phyloP scores from a whole-genome alignment of 2,888 invertebrate species.

The Orthosia incerta region DNA sequence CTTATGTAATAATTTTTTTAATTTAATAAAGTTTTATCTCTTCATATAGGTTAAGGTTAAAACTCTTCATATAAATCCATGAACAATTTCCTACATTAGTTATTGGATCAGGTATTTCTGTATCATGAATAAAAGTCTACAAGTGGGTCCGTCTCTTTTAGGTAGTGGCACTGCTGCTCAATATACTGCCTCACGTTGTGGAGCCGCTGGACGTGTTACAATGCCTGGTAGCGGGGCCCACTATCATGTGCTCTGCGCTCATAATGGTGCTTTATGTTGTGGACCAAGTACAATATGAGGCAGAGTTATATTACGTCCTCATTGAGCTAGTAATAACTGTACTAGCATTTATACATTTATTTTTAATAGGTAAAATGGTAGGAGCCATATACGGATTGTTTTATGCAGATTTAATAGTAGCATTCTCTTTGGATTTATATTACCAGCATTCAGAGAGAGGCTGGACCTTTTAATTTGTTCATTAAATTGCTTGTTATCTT shows the following conservation, averaged over 20 bases:
- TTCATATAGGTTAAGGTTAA: too few relatives aligned
- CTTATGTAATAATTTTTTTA: not conserved
- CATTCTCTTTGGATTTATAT: conserved; percentile 81
- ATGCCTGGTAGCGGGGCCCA: conserved; percentile 84
- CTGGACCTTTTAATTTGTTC: conserved; percentile 72
- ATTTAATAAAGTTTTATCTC: not conserved
- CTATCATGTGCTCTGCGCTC: conserved; percentile 83
- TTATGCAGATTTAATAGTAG: conserved; percentile 84
- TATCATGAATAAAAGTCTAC: conserved; percentile 54
- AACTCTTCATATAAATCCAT: not conserved
- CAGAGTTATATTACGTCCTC: conserved; percentile 81
- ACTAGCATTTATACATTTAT: conserved; percentile 73
- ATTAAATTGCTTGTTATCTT: conserved; percentile 62
- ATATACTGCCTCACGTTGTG: conserved; percentile 85
- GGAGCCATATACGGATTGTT: conserved; percentile 85
- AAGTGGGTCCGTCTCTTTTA: conserved; percentile 82
- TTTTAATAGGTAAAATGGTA: conserved; percentile 73
- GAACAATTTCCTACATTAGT: conserved; percentile 12
- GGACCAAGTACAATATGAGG: conserved; percentile 85
- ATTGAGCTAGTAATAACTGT: conserved; percentile 76
- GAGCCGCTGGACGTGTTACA: conserved; percentile 79
- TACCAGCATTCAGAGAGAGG: conserved; percentile 84
- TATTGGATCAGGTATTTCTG: conserved; percentile 27
- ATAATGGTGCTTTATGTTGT: conserved; percentile 86
- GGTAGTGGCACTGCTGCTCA: conserved; percentile 87